Evolutionary conservation across 53 echinoderm and acorn worm species (phyloP).

Genomic region (Echinarachnius parma): DNA sequence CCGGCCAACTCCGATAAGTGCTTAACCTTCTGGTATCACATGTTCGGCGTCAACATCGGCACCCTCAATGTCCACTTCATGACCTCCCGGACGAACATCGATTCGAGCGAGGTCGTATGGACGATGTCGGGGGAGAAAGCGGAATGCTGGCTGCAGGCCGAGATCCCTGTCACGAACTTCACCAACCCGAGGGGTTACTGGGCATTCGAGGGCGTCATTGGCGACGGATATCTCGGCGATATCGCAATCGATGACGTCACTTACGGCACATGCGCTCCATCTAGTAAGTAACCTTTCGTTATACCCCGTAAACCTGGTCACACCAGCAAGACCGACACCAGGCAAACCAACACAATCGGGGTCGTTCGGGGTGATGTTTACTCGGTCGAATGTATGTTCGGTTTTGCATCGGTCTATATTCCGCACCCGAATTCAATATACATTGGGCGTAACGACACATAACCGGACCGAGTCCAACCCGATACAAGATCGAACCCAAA

Average conservation of each 20-base stretch:
- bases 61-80: constrained; percentile 19
- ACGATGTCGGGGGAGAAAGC: constrained; percentile 12
- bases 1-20: constrained; percentile 2
- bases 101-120: constrained; percentile 1
- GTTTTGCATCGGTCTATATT: too few species aligned
- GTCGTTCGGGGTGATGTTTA: too few species aligned
- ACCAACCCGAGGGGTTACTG: constrained; percentile 39
- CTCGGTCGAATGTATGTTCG: too few species aligned
- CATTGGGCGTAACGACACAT: too few species aligned
- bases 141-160: constrained; percentile 10
- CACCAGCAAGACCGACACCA: too few species aligned
- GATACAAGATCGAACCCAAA: too few species aligned
- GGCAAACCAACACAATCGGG: too few species aligned
- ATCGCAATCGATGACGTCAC: constrained; percentile 51
- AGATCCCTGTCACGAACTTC: constrained; percentile 40
- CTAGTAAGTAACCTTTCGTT: too few species aligned
- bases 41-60: constrained; percentile 28
- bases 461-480: too few species aligned
- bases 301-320: too few species aligned
- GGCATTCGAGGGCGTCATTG: constrained; percentile 63
- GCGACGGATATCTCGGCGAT: constrained; percentile 58
- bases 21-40: constrained; percentile 21
- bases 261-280: constrained; percentile 9
- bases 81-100: not conserved
- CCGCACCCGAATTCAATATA: too few species aligned